Evolutionary conservation across 37 sponge, comb jelly and placozoan species (phyloP), one percentile per base, ranked within the genome.

Genomic region (Hexactinellida sp.): DNA sequence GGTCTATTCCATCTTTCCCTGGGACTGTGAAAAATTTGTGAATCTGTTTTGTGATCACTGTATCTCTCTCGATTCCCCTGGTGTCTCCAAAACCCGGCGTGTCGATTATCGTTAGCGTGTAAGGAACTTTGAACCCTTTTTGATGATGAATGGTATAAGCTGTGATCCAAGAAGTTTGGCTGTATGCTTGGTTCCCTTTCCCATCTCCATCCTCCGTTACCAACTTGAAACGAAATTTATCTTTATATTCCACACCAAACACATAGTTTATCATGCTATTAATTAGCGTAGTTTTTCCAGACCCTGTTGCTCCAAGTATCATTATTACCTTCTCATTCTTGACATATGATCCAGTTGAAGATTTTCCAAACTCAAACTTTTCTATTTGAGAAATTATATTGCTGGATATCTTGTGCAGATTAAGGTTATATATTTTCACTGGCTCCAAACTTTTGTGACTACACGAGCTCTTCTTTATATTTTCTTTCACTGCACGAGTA

Each of bases 41-140:
- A 36, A 91, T 91, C 41, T 91, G 89, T 0, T 36, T 28, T 3
- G 63, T 34, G 24, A 89, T 84, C 36, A 85, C 51, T 37, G 82
- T 38, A 47, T 91, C 89, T 36, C 86, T 39, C 37, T 82, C 39
- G 35, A 89, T 32, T 1, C 91, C 89, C 0, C 32, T 24, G 23
- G 89, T 84, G 37, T 91, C 89, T 51, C 91, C 91, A 85, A 89
- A 91, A 16, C 89, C 89, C 32, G 91, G 91, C 0, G 91, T 89
- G 37, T 91, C 91, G 83, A 91, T 87, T 30, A 91, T 82, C 1
- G 91, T 91, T 0, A 91, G 54, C 0, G 87, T 82, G 55, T 87
- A 82, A 23, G 21, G 55, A 86, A 91, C 35, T 5, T 24, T 55
- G 35, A 87, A 88, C 19, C 85, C 91, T 16, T 47, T 30, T 38